A percentile compares a stretch with the other conserved stretches of the same genome.
phyloP scores from a whole-genome alignment of 2,888 invertebrate species.

The Rhagonycha lutea region DNA sequence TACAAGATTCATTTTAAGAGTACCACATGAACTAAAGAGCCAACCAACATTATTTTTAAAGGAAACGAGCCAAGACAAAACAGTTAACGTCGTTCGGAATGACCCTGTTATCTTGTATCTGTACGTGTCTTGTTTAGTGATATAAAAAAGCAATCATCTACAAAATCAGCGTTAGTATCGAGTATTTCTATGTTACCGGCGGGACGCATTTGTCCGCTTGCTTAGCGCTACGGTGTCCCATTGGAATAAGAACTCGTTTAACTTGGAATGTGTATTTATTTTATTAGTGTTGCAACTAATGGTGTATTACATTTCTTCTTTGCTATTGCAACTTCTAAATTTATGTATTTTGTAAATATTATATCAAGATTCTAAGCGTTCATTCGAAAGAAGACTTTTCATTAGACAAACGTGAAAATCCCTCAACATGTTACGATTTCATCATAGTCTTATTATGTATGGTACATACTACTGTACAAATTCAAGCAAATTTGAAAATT shows the following conservation, averaged over 20 bases:
- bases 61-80: conserved; percentile 53
- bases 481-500: not conserved
- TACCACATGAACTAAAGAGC: conserved; percentile 19
- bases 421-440: not conserved
- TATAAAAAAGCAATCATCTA: conserved; percentile 59
- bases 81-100: conserved; percentile 54
- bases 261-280: conserved; percentile 58
- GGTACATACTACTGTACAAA: not conserved
- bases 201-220: conserved; percentile 56
- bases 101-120: conserved; percentile 55
- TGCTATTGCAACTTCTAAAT: conserved; percentile 21
- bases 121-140: conserved; percentile 56
- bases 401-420: not conserved
- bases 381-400: not conserved
- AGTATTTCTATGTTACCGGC: conserved; percentile 56
- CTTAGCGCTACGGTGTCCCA: conserved; percentile 49
- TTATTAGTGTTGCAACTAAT: conserved; percentile 55
- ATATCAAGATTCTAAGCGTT: not conserved
- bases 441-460: not conserved
- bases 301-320: conserved; percentile 49
- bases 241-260: conserved; percentile 56
- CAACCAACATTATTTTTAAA: conserved; percentile 50
- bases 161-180: conserved; percentile 56
- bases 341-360: conserved; percentile 18
- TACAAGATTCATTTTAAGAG: not conserved